Conservation (phyloP, 2,113 vertebrate species). For the Lathamus discolor region DNA sequence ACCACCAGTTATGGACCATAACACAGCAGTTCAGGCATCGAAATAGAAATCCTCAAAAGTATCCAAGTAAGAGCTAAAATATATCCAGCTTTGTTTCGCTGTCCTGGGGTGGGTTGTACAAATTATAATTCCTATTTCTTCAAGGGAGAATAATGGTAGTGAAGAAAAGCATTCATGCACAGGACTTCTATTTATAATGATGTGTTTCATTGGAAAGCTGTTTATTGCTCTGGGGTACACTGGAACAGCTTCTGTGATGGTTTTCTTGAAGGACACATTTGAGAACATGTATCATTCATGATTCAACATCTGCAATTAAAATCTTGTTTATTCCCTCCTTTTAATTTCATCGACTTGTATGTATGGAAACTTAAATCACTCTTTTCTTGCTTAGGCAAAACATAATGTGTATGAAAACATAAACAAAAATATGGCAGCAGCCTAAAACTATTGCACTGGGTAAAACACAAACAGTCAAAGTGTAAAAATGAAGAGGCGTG, state of each 20-base stretch:
- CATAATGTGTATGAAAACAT: not conserved
- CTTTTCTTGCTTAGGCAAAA: constrained; percentile 40
- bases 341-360: constrained; percentile 36
- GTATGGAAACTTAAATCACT: constrained; percentile 36
- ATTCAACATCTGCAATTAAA: constrained; percentile 35
- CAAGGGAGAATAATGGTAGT: not conserved
- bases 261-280: not conserved
- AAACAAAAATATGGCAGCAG: constrained; percentile 14
- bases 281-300: constrained; percentile 6
- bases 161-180: not conserved
- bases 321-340: constrained; percentile 31
- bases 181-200: not conserved
- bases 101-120: not conserved
- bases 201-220: not conserved
- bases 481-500: constrained; percentile 35
- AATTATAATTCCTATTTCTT: not conserved
- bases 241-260: not conserved
- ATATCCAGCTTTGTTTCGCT: not conserved
- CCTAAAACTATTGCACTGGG: constrained; percentile 43
- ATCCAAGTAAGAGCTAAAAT: not conserved
- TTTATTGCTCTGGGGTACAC: constrained; percentile 2
- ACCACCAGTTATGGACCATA: not conserved
- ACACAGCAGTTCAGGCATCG: not conserved
- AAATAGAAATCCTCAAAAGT: not conserved
- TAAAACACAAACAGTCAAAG: constrained; percentile 41